These are phyloP conservation scores for Ephydatia muelleri DNA, from an alignment of 37 sponge, comb jelly and placozoan species.

Conservation along the genomic window DNA sequence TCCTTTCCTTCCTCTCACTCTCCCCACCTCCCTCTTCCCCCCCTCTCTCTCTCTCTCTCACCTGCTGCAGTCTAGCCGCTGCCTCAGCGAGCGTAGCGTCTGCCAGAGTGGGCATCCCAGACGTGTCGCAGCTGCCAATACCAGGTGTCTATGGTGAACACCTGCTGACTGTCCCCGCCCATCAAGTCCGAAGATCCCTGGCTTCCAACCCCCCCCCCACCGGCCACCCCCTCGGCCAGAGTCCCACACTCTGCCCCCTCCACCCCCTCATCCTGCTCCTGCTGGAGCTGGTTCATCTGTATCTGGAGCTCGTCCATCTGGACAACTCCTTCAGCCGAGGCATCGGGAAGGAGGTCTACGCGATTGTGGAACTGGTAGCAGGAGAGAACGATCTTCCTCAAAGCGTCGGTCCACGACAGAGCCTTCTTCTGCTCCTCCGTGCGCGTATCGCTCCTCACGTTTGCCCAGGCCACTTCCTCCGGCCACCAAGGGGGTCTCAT, in stretches of 20 bases:
- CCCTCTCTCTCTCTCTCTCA: neutral
- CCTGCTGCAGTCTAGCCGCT: slow-evolving; percentile 76
- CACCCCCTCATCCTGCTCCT: slow-evolving; percentile 2
- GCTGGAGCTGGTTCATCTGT: neutral
- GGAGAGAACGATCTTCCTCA: slow-evolving; percentile 72
- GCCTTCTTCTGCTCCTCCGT: slow-evolving; percentile 61
- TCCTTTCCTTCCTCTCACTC: neutral
- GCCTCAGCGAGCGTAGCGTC: slow-evolving; percentile 79
- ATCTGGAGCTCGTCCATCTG: slow-evolving; percentile 27
- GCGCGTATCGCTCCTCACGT: slow-evolving; percentile 84
- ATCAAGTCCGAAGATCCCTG: neutral
- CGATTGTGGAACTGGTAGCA: slow-evolving; percentile 85
- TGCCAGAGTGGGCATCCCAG: slow-evolving; percentile 73
- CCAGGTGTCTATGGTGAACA: slow-evolving; percentile 82
- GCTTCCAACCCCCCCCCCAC: neutral
- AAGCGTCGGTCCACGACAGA: slow-evolving; percentile 81
- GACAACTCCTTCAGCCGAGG: slow-evolving; percentile 23
- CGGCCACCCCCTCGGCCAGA: neutral
- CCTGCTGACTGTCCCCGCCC: slow-evolving; percentile 48
- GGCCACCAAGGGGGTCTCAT: slow-evolving; percentile 94
- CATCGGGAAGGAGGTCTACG: slow-evolving; percentile 81
- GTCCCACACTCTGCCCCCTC: neutral
- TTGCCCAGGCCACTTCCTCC: slow-evolving; percentile 84
- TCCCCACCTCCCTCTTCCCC: neutral
- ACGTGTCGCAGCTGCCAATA: slow-evolving; percentile 46